A percentile compares a stretch with the other conserved stretches of the same genome.
These are phyloP conservation scores for Melanophora roralis DNA, from an alignment of 2,888 invertebrate genomes.

Conservation along the genomic window DNA sequence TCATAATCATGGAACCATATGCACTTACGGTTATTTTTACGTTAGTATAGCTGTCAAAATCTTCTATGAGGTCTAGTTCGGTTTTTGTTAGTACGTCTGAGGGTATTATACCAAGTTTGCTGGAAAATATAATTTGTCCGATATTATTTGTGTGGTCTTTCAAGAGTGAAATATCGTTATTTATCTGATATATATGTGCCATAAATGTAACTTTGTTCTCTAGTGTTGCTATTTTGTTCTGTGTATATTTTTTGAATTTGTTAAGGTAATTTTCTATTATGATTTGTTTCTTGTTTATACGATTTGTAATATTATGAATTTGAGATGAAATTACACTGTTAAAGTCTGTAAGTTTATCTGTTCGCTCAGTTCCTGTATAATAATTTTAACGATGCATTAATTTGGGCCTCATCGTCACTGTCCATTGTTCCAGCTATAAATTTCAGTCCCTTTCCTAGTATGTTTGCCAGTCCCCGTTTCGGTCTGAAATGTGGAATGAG, in stretches of 20 bases:
- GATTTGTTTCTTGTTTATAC: neutral
- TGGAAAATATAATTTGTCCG: constrained; percentile 54
- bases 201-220: neutral
- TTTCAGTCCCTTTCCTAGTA: no score
- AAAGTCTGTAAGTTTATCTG: neutral
- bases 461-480: no score
- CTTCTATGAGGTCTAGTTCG: constrained; percentile 50
- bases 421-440: no score
- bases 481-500: constrained; percentile 10
- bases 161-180: neutral
- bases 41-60: constrained; percentile 52
- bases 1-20: neutral
- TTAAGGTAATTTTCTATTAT: neutral
- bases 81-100: constrained; percentile 45
- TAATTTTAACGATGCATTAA: neutral
- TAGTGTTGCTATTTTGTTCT: constrained; percentile 5
- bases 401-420: neutral
- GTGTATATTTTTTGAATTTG: neutral
- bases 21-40: constrained; percentile 41
- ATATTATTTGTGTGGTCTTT: constrained; percentile 28
- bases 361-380: neutral
- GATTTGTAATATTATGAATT: neutral
- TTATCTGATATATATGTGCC: neutral
- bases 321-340: neutral
- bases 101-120: constrained; percentile 57